Percentiles rank a stretch among this genome's conserved stretches.
Conservation (phyloP, 2,797 vertebrate species). For the Sebastes nivosus region DNA sequence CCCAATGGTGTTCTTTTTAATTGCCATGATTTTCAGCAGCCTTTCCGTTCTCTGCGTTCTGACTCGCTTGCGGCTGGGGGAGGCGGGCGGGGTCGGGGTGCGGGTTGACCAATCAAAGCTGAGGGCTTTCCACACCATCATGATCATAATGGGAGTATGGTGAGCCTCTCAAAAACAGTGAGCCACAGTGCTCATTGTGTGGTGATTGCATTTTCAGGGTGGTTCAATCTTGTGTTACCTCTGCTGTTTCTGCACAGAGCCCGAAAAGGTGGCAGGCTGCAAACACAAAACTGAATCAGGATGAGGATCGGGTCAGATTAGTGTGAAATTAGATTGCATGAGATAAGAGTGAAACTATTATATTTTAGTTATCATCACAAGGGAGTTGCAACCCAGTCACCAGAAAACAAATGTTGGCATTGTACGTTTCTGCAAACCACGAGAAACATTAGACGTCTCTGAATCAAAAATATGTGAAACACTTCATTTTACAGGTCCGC, state of each 20-base stretch:
- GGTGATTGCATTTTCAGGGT: neutral
- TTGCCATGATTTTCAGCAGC: neutral
- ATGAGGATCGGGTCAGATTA: too few species aligned
- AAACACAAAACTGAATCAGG: too few species aligned
- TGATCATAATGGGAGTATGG: neutral
- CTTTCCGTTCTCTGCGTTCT: constrained; percentile 4
- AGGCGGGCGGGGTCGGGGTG: neutral
- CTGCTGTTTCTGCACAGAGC: neutral
- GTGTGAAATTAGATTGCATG: too few species aligned
- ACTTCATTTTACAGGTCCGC: too few species aligned
- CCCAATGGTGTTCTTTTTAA: neutral
- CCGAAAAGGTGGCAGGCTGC: too few species aligned
- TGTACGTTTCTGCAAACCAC: too few species aligned
- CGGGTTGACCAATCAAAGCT: neutral
- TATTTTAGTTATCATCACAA: too few species aligned
- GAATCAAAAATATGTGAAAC: too few species aligned
- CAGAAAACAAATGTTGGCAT: too few species aligned
- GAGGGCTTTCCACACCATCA: neutral
- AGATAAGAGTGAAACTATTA: too few species aligned
- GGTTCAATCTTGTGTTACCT: neutral
- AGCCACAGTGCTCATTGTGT: neutral
- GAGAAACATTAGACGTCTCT: too few species aligned
- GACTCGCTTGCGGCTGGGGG: neutral
- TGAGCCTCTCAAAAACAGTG: neutral
- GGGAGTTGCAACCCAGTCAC: too few species aligned